phyloP scores from a whole-genome alignment of 2,113 vertebrate species.

The Puntigrus tetrazona region DNA sequence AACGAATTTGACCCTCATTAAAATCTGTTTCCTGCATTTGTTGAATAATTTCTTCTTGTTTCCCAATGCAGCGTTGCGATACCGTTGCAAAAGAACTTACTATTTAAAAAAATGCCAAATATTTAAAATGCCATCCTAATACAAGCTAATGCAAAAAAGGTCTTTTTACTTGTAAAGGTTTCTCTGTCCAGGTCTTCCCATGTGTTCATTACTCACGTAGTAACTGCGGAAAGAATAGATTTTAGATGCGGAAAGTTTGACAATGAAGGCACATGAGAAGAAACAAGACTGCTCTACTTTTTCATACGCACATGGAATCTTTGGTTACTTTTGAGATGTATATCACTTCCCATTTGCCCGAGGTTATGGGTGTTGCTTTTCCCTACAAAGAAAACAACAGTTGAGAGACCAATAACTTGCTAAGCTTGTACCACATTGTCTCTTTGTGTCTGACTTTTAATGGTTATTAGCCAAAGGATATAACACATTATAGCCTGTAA shows the following conservation, averaged over 20 bases:
- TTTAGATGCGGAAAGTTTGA: not conserved
- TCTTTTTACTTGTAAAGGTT: slow-evolving; percentile 91
- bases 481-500: not conserved
- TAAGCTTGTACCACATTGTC: not conserved
- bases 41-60: not conserved
- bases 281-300: not conserved
- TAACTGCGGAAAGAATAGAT: slow-evolving; percentile 77
- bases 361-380: slow-evolving; percentile 84
- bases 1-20: not conserved
- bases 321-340: slow-evolving; percentile 90
- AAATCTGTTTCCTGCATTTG: not conserved
- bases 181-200: slow-evolving; percentile 81
- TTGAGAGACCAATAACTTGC: not conserved
- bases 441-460: not conserved
- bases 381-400: slow-evolving; percentile 73
- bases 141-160: too few relatives aligned
- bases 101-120: not conserved
- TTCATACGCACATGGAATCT: slow-evolving; percentile 84
- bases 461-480: not conserved
- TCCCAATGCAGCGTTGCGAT: not conserved
- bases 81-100: not conserved
- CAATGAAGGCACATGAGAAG: not conserved
- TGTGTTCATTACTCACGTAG: slow-evolving; percentile 89
- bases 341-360: slow-evolving; percentile 94
- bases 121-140: not conserved